These are phyloP conservation scores for Epicampocera succincta DNA, from an alignment of 2,888 invertebrate species.

Conservation along the genomic window DNA sequence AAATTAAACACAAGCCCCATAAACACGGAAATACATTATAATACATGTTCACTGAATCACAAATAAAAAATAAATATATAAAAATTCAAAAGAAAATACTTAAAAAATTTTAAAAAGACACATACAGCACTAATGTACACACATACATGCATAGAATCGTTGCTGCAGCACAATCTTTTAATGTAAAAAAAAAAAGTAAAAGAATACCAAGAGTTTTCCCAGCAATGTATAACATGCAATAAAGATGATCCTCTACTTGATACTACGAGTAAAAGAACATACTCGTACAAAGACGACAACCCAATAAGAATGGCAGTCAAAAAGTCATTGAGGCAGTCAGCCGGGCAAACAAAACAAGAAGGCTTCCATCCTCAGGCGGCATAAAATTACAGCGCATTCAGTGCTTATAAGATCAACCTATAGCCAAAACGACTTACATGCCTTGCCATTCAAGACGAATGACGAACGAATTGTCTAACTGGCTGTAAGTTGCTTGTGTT, in stretches of 20 bases:
- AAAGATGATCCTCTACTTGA: slow-evolving; percentile 60
- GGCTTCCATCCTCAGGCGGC: slow-evolving; percentile 73
- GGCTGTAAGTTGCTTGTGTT: slow-evolving; percentile 42
- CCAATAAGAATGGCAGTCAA: slow-evolving; percentile 71
- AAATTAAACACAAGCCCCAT: slow-evolving; percentile 52
- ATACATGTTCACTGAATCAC: slow-evolving; percentile 62
- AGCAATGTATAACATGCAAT: slow-evolving; percentile 71
- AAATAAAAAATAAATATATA: slow-evolving; percentile 41
- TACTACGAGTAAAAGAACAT: slow-evolving; percentile 57
- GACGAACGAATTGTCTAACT: slow-evolving; percentile 70
- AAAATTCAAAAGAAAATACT: slow-evolving; percentile 49
- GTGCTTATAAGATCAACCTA: slow-evolving; percentile 75
- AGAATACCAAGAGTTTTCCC: slow-evolving; percentile 75
- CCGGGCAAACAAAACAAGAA: slow-evolving; percentile 70
- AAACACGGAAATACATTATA: slow-evolving; percentile 65
- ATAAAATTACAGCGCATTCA: slow-evolving; percentile 68
- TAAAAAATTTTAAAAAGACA: slow-evolving; percentile 24
- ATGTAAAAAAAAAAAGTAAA: slow-evolving; percentile 43
- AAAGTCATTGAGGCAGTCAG: slow-evolving; percentile 70
- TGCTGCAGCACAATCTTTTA: slow-evolving; percentile 33
- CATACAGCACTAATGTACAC: slow-evolving; percentile 36
- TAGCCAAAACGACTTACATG: slow-evolving; percentile 77
- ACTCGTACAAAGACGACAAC: slow-evolving; percentile 53
- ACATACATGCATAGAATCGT: slow-evolving; percentile 13
- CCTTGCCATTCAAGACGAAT: slow-evolving; percentile 61